Conservation (phyloP, 2,113 vertebrate species). For the Scytalopus superciliaris region DNA sequence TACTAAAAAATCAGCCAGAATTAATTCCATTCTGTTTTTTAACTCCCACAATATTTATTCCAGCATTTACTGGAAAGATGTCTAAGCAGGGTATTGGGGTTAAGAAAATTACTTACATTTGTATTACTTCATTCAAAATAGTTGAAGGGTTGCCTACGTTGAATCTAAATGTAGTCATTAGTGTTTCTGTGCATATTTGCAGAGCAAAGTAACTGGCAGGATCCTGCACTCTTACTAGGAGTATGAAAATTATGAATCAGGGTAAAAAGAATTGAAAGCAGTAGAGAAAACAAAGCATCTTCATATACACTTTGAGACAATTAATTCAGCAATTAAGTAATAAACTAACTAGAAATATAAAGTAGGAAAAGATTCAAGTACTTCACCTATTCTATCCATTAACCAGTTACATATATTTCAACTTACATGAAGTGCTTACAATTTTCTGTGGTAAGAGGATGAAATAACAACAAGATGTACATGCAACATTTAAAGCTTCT, state of each 20-base stretch:
- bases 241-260: constrained; percentile 3
- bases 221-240: constrained; percentile 9
- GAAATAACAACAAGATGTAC: background rate
- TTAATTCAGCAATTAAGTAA: background rate
- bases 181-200: constrained; percentile 11
- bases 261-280: background rate
- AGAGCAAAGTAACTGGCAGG: constrained; percentile 17
- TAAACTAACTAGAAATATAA: background rate
- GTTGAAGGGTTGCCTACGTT: constrained; percentile 6
- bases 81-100: background rate
- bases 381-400: background rate
- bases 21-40: background rate
- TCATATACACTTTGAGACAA: background rate
- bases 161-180: background rate
- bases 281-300: background rate
- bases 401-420: background rate
- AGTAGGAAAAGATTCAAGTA: background rate
- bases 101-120: constrained; percentile 19
- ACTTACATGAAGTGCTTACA: background rate
- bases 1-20: background rate
- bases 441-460: background rate
- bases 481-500: background rate
- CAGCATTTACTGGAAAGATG: constrained; percentile 2
- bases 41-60: background rate
- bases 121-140: background rate